These are phyloP conservation scores for Patella caerulea DNA, from an alignment of 2,888 invertebrate genomes.

Conservation along the genomic window DNA sequence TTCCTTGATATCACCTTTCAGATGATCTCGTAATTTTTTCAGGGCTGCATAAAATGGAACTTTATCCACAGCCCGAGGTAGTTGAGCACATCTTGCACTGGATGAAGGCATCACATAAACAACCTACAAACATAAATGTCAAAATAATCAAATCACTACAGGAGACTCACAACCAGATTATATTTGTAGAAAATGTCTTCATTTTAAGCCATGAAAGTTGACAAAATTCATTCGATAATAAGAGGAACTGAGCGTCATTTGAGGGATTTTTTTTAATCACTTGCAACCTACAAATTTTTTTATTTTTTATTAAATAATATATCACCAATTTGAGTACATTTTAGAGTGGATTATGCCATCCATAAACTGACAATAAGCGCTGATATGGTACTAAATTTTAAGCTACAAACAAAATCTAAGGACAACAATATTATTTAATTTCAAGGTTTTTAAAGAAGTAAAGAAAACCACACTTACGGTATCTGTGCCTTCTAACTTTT, in stretches of 20 bases:
- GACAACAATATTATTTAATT: no score
- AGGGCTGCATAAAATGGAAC: slow-evolving; percentile 97
- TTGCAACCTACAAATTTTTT: no score
- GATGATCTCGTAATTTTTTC: slow-evolving; percentile 94
- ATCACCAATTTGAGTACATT: no score
- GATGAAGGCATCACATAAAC: slow-evolving; percentile 99
- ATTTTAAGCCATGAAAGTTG: neutral
- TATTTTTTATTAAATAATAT: no score
- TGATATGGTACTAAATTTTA: no score
- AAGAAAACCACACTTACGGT: slow-evolving; percentile 79
- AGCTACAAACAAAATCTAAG: no score
- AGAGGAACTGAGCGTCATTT: no score
- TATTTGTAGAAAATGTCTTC: neutral
- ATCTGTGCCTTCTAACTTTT: slow-evolving; percentile 91
- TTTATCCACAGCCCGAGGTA: slow-evolving; percentile 97
- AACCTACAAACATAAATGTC: slow-evolving; percentile 78
- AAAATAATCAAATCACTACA: neutral
- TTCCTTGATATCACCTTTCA: slow-evolving; percentile 80
- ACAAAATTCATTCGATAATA: neutral
- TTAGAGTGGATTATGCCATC: no score
- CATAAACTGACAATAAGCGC: no score
- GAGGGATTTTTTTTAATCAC: no score
- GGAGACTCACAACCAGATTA: neutral
- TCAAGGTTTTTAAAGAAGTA: no score
- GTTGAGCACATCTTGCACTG: slow-evolving; percentile 95